phyloP scores from a whole-genome alignment of 2,113 vertebrate genomes.

The Perca flavescens region DNA sequence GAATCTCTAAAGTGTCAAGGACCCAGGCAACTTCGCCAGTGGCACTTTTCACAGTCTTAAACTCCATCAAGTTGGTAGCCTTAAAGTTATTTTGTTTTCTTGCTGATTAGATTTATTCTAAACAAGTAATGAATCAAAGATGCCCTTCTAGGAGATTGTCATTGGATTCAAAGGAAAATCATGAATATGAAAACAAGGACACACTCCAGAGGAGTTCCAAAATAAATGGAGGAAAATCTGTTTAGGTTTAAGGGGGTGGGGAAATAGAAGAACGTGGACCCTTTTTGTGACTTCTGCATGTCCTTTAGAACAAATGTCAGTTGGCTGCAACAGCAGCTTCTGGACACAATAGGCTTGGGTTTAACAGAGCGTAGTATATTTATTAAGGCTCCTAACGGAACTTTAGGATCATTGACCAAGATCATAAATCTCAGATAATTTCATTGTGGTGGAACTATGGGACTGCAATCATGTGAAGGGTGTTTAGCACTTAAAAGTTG shows the following conservation, averaged over 20 bases:
- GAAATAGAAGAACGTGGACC: conserved; percentile 36
- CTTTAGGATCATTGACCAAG: conserved; percentile 47
- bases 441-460: conserved; percentile 8
- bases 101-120: conserved; percentile 68
- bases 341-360: conserved; percentile 18
- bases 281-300: conserved; percentile 49
- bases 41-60: conserved; percentile 43
- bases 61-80: conserved; percentile 59
- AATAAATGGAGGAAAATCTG: conserved; percentile 37
- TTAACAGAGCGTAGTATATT: conserved; percentile 47
- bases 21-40: conserved; percentile 42
- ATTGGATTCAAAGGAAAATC: conserved; percentile 59
- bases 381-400: conserved; percentile 52
- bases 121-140: conserved; percentile 63
- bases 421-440: conserved; percentile 48
- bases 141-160: conserved; percentile 66
- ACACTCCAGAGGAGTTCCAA: conserved; percentile 29
- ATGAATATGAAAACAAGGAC: conserved; percentile 67
- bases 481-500: neutral
- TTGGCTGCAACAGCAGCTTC: conserved; percentile 33
- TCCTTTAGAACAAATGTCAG: conserved; percentile 44
- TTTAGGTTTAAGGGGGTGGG: conserved; percentile 35
- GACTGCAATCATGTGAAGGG: neutral
- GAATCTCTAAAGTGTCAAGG: conserved; percentile 51
- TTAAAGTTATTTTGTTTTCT: conserved; percentile 59